Evolutionary conservation across 1,140 invertebrate species (phyloP).

Genomic region (Solenopsis invicta): DNA sequence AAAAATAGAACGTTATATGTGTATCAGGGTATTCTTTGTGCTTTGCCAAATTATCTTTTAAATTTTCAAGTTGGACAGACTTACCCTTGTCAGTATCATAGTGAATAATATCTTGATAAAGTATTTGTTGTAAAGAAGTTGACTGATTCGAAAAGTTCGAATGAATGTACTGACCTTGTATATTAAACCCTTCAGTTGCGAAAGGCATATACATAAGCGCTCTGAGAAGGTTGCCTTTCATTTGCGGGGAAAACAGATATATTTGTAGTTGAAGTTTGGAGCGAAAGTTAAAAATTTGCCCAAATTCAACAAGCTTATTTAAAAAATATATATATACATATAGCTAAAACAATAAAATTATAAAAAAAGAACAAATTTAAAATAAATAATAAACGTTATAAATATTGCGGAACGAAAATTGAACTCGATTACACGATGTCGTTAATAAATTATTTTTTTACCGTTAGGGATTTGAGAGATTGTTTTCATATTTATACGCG

Average conservation of each 20-base stretch:
- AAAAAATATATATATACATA: constrained; percentile 1
- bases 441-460: background rate
- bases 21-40: too few species aligned
- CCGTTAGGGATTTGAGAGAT: too few species aligned
- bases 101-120: background rate
- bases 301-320: constrained; percentile 12
- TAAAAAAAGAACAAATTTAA: background rate
- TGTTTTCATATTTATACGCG: too few species aligned
- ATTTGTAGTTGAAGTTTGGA: constrained; percentile 24
- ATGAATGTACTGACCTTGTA: constrained; percentile 3
- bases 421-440: background rate
- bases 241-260: background rate
- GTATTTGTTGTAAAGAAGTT: constrained; percentile 17
- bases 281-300: background rate
- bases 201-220: background rate
- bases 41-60: too few species aligned
- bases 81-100: background rate
- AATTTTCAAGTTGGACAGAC: too few species aligned
- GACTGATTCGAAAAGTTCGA: constrained; percentile 3
- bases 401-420: background rate
- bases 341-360: constrained; percentile 24
- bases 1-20: too few species aligned
- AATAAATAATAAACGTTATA: background rate
- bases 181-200: constrained; percentile 20
- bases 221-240: constrained; percentile 8